Conservation (phyloP, 2,888 invertebrate genomes). For the Acanthosepion esculentum region DNA sequence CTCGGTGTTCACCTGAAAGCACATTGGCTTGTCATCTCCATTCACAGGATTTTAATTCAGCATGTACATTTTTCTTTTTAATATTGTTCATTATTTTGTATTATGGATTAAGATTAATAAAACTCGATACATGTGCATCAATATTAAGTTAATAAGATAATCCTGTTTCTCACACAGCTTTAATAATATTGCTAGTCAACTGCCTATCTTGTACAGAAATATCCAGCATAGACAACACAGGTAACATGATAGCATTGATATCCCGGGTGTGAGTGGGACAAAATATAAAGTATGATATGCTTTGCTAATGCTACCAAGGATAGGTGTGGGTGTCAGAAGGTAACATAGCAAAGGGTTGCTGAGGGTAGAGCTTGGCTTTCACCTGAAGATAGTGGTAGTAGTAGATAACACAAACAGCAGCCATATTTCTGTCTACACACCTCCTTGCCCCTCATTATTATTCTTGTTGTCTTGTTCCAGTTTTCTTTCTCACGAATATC, state of each 20-base stretch:
- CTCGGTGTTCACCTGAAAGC: no score
- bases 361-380: not conserved
- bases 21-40: no score
- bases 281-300: slow-evolving; percentile 33
- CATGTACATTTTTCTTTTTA: no score
- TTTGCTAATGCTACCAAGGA: not conserved
- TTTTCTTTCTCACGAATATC: not conserved
- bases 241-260: not conserved
- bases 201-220: not conserved
- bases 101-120: no score
- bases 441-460: not conserved
- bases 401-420: not conserved
- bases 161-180: not conserved
- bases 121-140: no score
- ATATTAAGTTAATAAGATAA: no score
- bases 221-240: not conserved
- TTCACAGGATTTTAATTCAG: no score
- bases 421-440: not conserved
- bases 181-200: not conserved
- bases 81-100: no score
- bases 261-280: not conserved
- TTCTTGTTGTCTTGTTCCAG: not conserved
- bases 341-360: not conserved
- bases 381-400: not conserved
- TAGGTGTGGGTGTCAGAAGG: not conserved